A percentile compares a stretch with the other conserved stretches of the same genome.
Evolutionary conservation across 1,140 invertebrate species (phyloP).

Genomic region (Cyphomyrmex costatus): DNA sequence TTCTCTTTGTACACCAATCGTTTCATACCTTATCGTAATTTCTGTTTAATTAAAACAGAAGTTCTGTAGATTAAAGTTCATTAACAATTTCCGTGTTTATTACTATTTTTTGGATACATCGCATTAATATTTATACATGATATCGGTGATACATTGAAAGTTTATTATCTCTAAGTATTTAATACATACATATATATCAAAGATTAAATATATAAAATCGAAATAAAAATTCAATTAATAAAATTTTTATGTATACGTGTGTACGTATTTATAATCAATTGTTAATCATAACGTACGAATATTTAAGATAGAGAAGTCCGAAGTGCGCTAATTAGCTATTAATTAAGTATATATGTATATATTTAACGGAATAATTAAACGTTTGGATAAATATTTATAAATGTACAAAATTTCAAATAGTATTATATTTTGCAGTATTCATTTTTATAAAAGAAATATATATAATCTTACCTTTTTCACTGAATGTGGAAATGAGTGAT

Average conservation of each 20-base stretch:
- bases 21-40: slow-evolving; percentile 11
- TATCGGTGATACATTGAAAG: neutral
- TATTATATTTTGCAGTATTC: neutral
- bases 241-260: neutral
- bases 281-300: neutral
- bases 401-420: neutral
- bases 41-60: neutral
- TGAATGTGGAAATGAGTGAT: neutral
- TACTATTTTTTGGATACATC: neutral
- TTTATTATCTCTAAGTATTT: neutral
- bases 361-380: neutral
- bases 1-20: slow-evolving; percentile 47
- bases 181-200: neutral
- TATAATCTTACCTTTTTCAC: neutral
- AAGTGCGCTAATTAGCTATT: neutral
- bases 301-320: neutral
- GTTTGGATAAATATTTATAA: neutral
- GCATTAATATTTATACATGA: neutral
- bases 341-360: neutral
- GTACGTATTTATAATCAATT: neutral
- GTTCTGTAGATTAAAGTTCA: neutral
- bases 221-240: neutral
- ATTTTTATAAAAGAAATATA: neutral
- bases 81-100: neutral
- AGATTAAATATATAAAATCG: neutral